Percentiles rank a stretch among this genome's conserved stretches.
Evolutionary conservation across 2,888 invertebrate species (phyloP).

Genomic region (Drosophila antonietae): DNA sequence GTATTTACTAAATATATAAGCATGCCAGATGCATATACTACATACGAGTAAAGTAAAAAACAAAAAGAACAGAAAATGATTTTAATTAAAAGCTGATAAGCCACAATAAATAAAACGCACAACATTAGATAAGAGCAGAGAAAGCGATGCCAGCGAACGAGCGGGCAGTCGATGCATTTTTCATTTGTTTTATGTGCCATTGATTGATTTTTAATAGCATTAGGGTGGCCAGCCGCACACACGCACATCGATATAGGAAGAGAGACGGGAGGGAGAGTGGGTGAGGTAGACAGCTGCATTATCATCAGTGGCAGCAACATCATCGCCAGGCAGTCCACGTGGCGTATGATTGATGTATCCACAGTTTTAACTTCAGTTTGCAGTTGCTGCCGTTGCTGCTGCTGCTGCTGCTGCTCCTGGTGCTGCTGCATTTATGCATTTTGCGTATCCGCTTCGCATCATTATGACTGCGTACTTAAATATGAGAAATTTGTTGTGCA

Average conservation of each 20-base stretch:
- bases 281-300: conserved; percentile 36
- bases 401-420: conserved; percentile 26
- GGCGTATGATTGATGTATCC: conserved; percentile 76
- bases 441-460: conserved; percentile 71
- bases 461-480: conserved; percentile 74
- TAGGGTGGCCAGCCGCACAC: conserved; percentile 40
- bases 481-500: conserved; percentile 79
- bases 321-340: conserved; percentile 66
- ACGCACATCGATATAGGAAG: conserved; percentile 1
- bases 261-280: conserved; percentile 1
- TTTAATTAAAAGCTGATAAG: conserved; percentile 73
- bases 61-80: conserved; percentile 22
- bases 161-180: conserved; percentile 54
- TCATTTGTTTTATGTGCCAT: conserved; percentile 74
- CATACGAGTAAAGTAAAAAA: conserved; percentile 8
- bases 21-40: conserved; percentile 29
- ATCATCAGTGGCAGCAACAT: conserved; percentile 38
- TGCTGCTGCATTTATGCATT: conserved; percentile 75
- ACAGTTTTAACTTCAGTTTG: conserved; percentile 46
- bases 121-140: conserved; percentile 25
- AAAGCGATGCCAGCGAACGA: conserved; percentile 23
- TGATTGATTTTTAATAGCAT: conserved; percentile 79
- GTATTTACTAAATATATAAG: conserved; percentile 36
- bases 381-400: conserved; percentile 7
- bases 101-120: conserved; percentile 32